Base-by-base conservation (phyloP, 2,888 invertebrate genomes). In the Ormyrus thymus region DNA sequence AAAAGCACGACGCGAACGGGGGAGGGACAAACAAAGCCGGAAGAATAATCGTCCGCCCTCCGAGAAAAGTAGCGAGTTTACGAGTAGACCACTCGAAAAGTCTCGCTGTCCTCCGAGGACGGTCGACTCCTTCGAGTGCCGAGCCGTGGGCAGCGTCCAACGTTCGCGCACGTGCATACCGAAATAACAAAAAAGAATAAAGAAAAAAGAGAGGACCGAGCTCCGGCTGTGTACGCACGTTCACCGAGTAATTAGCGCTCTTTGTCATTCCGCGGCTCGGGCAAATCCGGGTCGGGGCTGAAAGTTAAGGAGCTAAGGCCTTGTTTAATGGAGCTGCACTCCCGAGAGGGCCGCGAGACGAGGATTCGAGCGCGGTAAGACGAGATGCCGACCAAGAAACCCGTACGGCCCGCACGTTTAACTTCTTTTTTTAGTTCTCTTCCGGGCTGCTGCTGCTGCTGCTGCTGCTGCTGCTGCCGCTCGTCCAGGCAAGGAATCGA, bases 211-310 rank as follows among this genome's bases (percentile, higher is more conserved):
- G 45, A 68, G 55, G 9, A n/a, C n/a, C n/a, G 45, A 61, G 51
- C 51, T 56, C 65, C 29, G 50, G 51, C 43, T 66, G 64, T 50
- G 10, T 15, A 74, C 71, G 65, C 68, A 68, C 70, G 29, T 59
- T 70, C 66, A 61, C 58, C 29, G 58, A 43, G 74, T 80, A 66
- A 76, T 76, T 81, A 71, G 64, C 73, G 58, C 55, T 76, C 64
- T 59, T 66, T 58, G 55, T 69, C 74, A 72, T 78, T 65, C 50
- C n/a, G 8, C 7, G 43, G n/a, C 65, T 2, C 15, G 11, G n/a
- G 13, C 15, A 55, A 78, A 78, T 74, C 64, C 64, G 74, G 78
- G 74, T 74, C 78, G 78, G 78, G 78, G 74, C 62, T 72, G 59
- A 72, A 65, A 78, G 15, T 72, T 72, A 69, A 78, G 74, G 69